Evolutionary conservation across 2,888 invertebrate genomes (phyloP).

Genomic region (Parochlus steinenii): DNA sequence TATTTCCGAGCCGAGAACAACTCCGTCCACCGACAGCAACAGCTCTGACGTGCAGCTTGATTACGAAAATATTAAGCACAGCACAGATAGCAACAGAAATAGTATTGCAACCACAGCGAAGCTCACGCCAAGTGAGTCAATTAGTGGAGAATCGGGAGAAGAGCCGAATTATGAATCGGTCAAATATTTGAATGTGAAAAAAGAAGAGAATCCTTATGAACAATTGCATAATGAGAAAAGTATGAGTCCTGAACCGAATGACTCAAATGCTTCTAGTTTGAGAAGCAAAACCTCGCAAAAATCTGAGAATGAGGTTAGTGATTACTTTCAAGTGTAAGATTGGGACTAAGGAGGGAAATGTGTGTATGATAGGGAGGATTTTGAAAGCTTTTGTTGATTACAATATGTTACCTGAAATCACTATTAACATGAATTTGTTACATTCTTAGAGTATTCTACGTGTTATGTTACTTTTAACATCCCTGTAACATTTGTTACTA

Average conservation of each 20-base stretch:
- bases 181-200: conserved; percentile 46
- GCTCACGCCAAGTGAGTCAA: conserved; percentile 56
- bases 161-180: conserved; percentile 76
- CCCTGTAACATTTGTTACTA: too few relatives aligned
- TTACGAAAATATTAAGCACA: conserved; percentile 32
- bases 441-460: too few relatives aligned
- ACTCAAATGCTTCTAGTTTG: conserved; percentile 14
- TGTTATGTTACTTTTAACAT: too few relatives aligned
- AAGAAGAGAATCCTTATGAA: conserved; percentile 54
- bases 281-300: conserved; percentile 18
- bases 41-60: conserved; percentile 37
- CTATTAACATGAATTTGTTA: too few relatives aligned
- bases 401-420: too few relatives aligned
- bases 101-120: conserved; percentile 28
- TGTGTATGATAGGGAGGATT: too few relatives aligned
- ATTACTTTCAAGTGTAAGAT: conserved; percentile 30
- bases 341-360: too few relatives aligned
- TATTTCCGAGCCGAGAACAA: conserved; percentile 17
- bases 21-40: conserved; percentile 17
- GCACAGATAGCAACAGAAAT: conserved; percentile 15
- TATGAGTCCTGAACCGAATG: conserved; percentile 8
- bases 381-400: too few relatives aligned
- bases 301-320: conserved; percentile 24
- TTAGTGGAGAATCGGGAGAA: conserved; percentile 28
- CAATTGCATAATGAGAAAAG: conserved; percentile 32